Evolutionary conservation across 2,113 vertebrate genomes (phyloP), one percentile per base, ranked within the genome.

Genomic region (Gallinago paraguaiae): DNA sequence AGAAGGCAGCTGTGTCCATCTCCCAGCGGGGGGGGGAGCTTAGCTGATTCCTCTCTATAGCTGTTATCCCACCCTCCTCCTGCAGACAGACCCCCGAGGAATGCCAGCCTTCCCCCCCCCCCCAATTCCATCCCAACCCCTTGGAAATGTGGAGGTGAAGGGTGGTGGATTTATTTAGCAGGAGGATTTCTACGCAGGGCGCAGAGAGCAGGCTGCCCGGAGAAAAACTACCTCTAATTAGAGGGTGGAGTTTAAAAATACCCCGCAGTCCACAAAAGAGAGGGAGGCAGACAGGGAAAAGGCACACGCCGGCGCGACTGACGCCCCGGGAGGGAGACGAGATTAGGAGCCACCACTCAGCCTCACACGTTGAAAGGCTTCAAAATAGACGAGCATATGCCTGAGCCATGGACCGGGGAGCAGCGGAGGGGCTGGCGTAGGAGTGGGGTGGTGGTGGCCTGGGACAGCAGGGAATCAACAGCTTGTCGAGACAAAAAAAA

Each of bases 191-290:
- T 7, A 4, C 0, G 43, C 91, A 37, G 0, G 23, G 64, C 56
- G 35, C 51, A 17, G 90, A 19, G 88, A 88, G 83, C 89, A 50
- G 81, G 84, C 68, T 41, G 86, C 1, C 70, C 93, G 5, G 50
- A 93, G 94, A 96, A 97, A 97, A 97, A 95, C 85, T 72, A 85
- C 94, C 94, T 97, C 74, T 97, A 97, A 97, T 95, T 94, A 92
- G 89, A 97, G 88, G 92, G 87, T 56, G 93, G 89, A 20, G 92
- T 87, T 87, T 97, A 97, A 97, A 97, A 97, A 97, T 97, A 97
- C 19, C 94, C 72, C 19, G 2, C 1, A 35, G 76, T 91, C 93
- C 97, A 90, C 95, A 97, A 97, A 96, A 46, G 91, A 95, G 79
- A 95, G 87, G 65, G 74, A 79, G 76, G 91, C 86, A 95, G 96